Base-by-base conservation (phyloP, 2,888 invertebrate species). In the Conistra vaccinii region DNA sequence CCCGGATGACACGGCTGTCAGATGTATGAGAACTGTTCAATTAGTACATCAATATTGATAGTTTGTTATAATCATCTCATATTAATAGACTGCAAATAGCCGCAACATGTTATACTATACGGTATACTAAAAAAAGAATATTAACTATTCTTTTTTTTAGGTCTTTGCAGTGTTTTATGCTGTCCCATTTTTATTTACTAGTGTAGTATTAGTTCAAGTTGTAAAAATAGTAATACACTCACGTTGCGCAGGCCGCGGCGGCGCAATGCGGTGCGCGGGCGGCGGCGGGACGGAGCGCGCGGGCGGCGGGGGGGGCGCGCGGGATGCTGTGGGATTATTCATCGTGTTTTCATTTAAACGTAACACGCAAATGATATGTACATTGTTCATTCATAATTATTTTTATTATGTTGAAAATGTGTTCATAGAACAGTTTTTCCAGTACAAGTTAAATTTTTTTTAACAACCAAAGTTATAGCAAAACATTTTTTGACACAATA, bases 221-320 rank as follows among this genome's bases (percentile, higher is more conserved):
- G 5, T n/a, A 66, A 51, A 1, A n/a, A n/a, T 0, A 48, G 14
- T 23, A 32, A 17, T 35, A 23, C 85, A 93, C 93, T 91, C 55
- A 95, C 95, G 95, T 79, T 96, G 97, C 95, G 89, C 96, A 92
- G 88, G 97, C 85, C 95, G 97, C 96, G 87, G 95, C 85, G 88
- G 95, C 87, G 91, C 81, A 26, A 82, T 91, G 67, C 95, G 88
- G 42, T 90, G 94, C 48, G 94, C 94, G 60, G 96, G 94, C 65
- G 95, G 92, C 9, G 95, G 94, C 35, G 96, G 96, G 61, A 96
- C 93, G 42, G 95, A 93, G 83, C 97, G 96, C 88, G 97, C 95
- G n/a, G 97, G 97, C 45, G 97, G 97, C 80, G 97, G 97, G 12
- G 97, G 97, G 58, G 97, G 97, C 61, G 97, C 95, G 61, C 95